Percentiles rank a stretch among this genome's conserved stretches.
These are phyloP conservation scores for Pentamera pediparva DNA, from an alignment of 53 echinoderm and acorn worm species.

Conservation along the genomic window DNA sequence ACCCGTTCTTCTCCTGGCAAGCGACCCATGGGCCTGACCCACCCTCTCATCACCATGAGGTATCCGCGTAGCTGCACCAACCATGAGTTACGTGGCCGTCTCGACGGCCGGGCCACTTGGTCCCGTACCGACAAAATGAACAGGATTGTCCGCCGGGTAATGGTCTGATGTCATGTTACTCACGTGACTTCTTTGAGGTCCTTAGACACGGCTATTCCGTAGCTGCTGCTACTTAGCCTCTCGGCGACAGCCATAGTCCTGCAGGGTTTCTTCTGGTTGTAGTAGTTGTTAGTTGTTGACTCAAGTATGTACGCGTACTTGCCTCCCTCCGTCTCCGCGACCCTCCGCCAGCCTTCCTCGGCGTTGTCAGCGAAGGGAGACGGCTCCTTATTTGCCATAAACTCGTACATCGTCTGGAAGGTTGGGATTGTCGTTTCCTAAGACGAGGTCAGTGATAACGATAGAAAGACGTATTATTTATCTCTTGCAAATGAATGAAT, in stretches of 20 bases:
- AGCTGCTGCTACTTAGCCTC: slow-evolving; percentile 70
- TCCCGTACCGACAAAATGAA: no score
- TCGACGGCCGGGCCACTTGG: no score
- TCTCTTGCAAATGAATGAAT: no score
- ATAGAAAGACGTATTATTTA: no score
- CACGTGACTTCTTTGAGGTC: slow-evolving; percentile 65
- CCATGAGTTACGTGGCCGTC: no score
- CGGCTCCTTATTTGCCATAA: slow-evolving; percentile 76
- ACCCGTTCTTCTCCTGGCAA: no score
- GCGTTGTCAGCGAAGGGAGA: slow-evolving; percentile 46
- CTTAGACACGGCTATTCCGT: slow-evolving; percentile 74
- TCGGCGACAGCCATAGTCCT: slow-evolving; percentile 61
- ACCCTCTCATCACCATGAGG: no score
- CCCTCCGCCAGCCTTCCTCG: slow-evolving; percentile 66
- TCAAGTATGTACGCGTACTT: slow-evolving; percentile 81
- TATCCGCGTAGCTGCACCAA: no score
- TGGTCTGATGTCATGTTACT: background rate
- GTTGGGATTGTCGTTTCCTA: slow-evolving; percentile 66
- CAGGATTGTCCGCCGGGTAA: no score
- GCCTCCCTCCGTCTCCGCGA: slow-evolving; percentile 55
- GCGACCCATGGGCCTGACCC: no score
- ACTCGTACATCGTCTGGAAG: slow-evolving; percentile 75
- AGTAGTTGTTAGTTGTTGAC: slow-evolving; percentile 72
- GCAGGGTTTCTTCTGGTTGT: slow-evolving; percentile 53
- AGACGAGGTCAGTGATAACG: no score